These are phyloP conservation scores for Pristionchus mayeri DNA, from an alignment of 2,888 invertebrate species.

Conservation along the genomic window DNA sequence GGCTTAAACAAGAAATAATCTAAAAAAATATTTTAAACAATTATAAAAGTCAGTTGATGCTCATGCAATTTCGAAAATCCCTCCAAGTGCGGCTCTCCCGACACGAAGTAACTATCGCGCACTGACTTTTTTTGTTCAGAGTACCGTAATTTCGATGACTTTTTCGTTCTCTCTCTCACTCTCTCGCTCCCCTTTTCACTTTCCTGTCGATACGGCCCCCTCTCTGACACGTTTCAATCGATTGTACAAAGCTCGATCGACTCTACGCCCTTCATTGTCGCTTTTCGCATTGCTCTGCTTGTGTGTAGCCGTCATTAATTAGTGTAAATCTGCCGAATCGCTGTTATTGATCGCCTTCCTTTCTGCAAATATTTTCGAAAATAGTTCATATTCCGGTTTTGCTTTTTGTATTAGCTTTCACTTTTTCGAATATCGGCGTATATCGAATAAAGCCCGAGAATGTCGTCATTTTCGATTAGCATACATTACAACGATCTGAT, in stretches of 20 bases:
- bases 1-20: no score
- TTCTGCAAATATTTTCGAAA: conserved; percentile 11
- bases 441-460: no score
- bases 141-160: neutral
- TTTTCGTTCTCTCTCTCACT: no score
- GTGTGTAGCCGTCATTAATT: no score
- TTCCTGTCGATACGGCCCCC: conserved; percentile 6
- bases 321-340: neutral
- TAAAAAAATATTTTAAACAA: no score
- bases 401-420: neutral
- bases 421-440: neutral
- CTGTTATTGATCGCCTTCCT: neutral
- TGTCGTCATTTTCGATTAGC: no score
- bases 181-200: neutral
- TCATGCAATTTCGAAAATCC: no score
- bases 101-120: no score
- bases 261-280: neutral
- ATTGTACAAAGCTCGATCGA: neutral
- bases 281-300: neutral
- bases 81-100: no score
- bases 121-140: neutral
- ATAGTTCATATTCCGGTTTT: neutral
- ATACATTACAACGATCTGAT: no score
- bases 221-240: conserved; percentile 29
- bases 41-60: no score